Evolutionary conservation across 2,797 vertebrate genomes (phyloP).

Genomic region (Aythya fuligula): DNA sequence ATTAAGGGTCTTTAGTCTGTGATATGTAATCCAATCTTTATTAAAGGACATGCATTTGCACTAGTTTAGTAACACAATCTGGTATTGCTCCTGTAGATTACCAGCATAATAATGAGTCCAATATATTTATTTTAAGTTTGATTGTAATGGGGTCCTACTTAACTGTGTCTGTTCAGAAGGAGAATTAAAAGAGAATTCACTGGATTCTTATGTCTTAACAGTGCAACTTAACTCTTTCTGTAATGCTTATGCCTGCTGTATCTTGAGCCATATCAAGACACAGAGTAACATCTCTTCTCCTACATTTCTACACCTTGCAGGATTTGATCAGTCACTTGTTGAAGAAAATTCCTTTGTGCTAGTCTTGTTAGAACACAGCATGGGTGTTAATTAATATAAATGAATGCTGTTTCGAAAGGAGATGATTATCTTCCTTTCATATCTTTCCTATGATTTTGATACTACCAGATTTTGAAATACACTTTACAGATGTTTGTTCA

Average conservation of each 20-base stretch:
- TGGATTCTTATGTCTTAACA: neutral
- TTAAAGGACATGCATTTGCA: neutral
- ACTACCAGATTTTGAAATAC: neutral
- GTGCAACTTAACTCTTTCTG: neutral
- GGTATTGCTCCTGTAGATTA: neutral
- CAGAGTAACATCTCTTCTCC: neutral
- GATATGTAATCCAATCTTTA: neutral
- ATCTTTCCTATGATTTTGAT: neutral
- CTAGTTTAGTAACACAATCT: neutral
- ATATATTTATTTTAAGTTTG: neutral
- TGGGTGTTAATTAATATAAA: neutral
- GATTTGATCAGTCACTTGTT: neutral
- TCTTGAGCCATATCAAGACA: neutral
- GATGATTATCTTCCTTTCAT: neutral
- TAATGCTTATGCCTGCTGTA: neutral
- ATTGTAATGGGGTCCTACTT: neutral
- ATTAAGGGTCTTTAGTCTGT: neutral
- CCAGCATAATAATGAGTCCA: neutral
- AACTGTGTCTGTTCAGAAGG: neutral
- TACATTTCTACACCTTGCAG: neutral
- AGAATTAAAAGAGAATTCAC: neutral
- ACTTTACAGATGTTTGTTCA: neutral
- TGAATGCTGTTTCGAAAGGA: neutral
- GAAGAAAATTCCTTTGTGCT: neutral
- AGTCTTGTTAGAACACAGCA: neutral